A percentile compares a stretch with the other conserved stretches of the same genome.
Evolutionary conservation across 1,140 invertebrate genomes (phyloP).

Genomic region (Papilio helenus): DNA sequence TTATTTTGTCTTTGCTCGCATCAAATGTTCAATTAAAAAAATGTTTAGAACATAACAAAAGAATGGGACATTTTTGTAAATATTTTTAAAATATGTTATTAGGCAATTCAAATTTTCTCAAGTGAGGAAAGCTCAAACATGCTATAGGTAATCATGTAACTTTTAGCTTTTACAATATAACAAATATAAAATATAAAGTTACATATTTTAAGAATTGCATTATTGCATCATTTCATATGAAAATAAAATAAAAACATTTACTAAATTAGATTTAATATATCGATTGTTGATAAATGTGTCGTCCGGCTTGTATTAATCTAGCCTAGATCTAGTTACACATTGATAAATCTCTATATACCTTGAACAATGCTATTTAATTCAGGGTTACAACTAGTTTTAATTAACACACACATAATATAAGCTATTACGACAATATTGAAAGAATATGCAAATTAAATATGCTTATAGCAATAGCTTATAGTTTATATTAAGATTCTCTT

Average conservation of each 20-base stretch:
- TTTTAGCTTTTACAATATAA: no score
- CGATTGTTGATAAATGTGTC: neutral
- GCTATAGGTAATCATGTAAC: no score
- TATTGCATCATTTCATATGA: no score
- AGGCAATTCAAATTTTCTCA: no score
- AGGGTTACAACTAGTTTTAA: neutral
- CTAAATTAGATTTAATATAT: neutral
- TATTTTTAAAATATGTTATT: no score
- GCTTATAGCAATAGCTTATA: neutral
- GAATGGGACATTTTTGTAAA: no score
- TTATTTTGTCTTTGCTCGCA: neutral
- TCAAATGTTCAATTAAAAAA: neutral
- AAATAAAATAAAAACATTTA: no score
- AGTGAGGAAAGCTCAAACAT: no score
- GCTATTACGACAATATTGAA: neutral
- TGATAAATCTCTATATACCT: neutral
- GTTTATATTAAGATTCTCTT: neutral
- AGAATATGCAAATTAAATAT: neutral
- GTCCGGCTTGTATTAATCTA: neutral
- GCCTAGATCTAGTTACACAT: neutral
- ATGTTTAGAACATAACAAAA: no score
- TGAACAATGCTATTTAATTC: neutral
- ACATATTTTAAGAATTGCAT: no score
- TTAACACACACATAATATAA: neutral
- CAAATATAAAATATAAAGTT: no score